These are phyloP conservation scores for Podocnemis expansa DNA, from an alignment of 2,113 vertebrate genomes.

Conservation along the genomic window DNA sequence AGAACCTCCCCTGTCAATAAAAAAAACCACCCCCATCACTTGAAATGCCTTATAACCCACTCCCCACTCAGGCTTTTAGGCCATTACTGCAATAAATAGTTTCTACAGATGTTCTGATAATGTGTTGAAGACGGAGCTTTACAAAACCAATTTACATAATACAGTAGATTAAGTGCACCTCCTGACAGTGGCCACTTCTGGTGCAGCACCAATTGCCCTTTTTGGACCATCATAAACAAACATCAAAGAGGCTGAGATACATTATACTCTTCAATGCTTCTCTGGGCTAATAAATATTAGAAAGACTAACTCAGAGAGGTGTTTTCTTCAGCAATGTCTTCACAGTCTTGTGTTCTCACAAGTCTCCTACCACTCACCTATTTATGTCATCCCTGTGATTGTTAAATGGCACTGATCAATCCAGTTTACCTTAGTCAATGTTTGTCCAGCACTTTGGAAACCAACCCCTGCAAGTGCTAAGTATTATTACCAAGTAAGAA, in stretches of 20 bases:
- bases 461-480: background rate
- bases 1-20: background rate
- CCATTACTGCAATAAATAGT: background rate
- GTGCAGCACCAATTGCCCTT: background rate
- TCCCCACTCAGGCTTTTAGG: background rate
- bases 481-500: accelerated
- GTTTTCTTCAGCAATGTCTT: background rate
- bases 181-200: background rate
- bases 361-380: background rate
- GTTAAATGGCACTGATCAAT: background rate
- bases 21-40: background rate
- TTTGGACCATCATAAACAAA: background rate
- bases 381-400: background rate
- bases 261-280: background rate
- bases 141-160: background rate
- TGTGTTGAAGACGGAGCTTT: background rate
- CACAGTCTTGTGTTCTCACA: background rate
- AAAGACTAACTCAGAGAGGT: background rate
- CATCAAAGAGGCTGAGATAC: background rate
- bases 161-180: background rate
- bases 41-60: background rate
- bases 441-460: background rate
- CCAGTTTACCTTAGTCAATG: background rate
- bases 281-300: background rate
- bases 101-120: background rate